Conservation (phyloP, 2,113 vertebrate genomes). For the Phyllopteryx taeniolatus region DNA sequence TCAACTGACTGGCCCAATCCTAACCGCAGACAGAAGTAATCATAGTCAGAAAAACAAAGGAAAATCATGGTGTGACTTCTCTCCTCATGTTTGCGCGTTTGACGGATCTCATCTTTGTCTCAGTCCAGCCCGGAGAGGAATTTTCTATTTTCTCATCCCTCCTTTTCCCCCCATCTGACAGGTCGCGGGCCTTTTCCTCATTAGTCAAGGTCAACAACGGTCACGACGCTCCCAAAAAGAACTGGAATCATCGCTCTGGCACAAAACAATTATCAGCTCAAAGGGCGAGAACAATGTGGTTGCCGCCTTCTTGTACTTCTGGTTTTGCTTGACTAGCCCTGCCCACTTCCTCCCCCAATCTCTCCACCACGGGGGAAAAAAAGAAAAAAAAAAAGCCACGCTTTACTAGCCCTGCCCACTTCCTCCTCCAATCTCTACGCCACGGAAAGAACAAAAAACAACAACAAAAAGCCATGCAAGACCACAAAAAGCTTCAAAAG, state of each 20-base stretch:
- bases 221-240: not conserved
- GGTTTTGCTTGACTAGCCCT: slow-evolving; percentile 30
- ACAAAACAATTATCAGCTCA: not conserved
- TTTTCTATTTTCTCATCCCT: not conserved
- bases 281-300: no score
- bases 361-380: not conserved
- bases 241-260: not conserved
- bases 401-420: slow-evolving; percentile 23
- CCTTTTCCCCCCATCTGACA: slow-evolving; percentile 10
- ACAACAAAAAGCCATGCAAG: no score
- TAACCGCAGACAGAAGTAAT: no score
- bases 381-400: not conserved
- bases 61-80: no score
- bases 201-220: slow-evolving; percentile 51
- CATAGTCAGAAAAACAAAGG: no score
- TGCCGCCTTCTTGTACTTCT: slow-evolving; percentile 36
- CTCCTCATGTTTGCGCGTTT: no score
- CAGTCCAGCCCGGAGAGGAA: slow-evolving; percentile 5
- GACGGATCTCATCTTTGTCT: not conserved
- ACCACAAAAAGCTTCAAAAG: no score
- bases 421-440: slow-evolving; percentile 28
- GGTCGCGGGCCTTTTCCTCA: slow-evolving; percentile 42
- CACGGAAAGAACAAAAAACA: not conserved
- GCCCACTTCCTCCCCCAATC: slow-evolving; percentile 40
- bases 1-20: no score